Evolutionary conservation across 2,113 vertebrate species (phyloP).

Genomic region (Gobius niger): DNA sequence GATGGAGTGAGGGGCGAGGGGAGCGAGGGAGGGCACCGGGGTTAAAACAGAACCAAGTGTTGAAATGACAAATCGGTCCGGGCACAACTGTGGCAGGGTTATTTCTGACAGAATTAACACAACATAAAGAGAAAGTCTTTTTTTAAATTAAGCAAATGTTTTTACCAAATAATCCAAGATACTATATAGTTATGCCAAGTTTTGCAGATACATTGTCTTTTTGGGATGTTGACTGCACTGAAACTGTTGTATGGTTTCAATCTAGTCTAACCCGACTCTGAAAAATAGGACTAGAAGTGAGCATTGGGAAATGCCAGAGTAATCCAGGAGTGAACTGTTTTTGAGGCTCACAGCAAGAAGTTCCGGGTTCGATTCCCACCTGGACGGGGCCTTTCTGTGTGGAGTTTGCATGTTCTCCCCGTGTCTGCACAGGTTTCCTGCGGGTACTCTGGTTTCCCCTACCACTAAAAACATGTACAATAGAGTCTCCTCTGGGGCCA

Average conservation of each 20-base stretch:
- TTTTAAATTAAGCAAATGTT: too few species aligned
- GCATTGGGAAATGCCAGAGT: neutral
- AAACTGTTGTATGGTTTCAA: neutral
- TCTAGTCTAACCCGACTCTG: neutral
- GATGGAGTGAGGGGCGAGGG: slow-evolving; percentile 47
- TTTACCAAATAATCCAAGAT: neutral
- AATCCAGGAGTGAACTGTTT: too few species aligned
- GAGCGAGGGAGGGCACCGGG: slow-evolving; percentile 14
- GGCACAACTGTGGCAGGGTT: slow-evolving; percentile 29
- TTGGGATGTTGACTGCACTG: too few species aligned
- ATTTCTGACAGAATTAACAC: slow-evolving; percentile 24
- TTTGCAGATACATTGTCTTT: too few species aligned
- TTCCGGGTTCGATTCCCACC: too few species aligned
- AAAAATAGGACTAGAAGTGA: neutral
- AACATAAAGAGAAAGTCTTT: neutral
- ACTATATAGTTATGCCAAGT: neutral
- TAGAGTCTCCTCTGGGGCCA: too few species aligned
- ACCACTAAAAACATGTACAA: too few species aligned
- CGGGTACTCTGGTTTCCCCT: too few species aligned
- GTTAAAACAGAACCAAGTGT: slow-evolving; percentile 54
- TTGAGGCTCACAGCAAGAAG: too few species aligned
- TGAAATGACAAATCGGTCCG: slow-evolving; percentile 62
- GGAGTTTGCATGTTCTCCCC: too few species aligned
- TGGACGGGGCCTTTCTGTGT: too few species aligned
- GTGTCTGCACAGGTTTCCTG: too few species aligned